These are phyloP conservation scores for Drosophila mettleri DNA, from an alignment of 2,888 invertebrate genomes.

Conservation along the genomic window DNA sequence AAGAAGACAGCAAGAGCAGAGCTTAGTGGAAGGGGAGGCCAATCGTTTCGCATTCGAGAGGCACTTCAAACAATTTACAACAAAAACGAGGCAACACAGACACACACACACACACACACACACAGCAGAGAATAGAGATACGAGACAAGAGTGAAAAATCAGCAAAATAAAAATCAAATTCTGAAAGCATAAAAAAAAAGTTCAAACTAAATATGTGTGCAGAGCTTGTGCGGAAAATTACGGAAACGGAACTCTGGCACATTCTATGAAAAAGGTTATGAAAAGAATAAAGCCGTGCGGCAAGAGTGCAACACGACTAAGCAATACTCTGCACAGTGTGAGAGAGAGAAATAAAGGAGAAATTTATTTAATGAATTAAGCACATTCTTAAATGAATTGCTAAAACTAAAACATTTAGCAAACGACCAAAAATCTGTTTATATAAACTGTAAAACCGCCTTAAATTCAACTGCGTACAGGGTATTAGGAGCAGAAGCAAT, in stretches of 20 bases:
- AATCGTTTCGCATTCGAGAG: constrained; percentile 58
- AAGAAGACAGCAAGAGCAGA: neutral
- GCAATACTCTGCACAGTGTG: neutral
- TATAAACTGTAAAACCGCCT: no score
- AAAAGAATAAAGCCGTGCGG: constrained; percentile 16
- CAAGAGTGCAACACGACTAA: neutral
- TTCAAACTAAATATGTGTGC: constrained; percentile 17
- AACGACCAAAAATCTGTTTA: neutral
- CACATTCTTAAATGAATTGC: neutral
- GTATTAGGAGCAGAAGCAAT: constrained; percentile 10
- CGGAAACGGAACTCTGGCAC: constrained; percentile 7
- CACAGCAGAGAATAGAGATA: neutral
- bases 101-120: constrained; percentile 6
- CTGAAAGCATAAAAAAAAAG: constrained; percentile 37
- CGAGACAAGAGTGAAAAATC: constrained; percentile 26
- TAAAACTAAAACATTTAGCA: neutral
- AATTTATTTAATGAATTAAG: neutral
- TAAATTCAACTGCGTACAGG: neutral
- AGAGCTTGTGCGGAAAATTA: constrained; percentile 13
- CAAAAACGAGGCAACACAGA: constrained; percentile 34
- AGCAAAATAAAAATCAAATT: constrained; percentile 42
- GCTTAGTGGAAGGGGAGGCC: constrained; percentile 11
- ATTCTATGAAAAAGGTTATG: constrained; percentile 30
- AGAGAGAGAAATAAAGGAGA: neutral
- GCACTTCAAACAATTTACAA: constrained; percentile 67